Evolutionary conservation across 2,113 vertebrate genomes (phyloP).

Genomic region (Rhadina sibilatrix): DNA sequence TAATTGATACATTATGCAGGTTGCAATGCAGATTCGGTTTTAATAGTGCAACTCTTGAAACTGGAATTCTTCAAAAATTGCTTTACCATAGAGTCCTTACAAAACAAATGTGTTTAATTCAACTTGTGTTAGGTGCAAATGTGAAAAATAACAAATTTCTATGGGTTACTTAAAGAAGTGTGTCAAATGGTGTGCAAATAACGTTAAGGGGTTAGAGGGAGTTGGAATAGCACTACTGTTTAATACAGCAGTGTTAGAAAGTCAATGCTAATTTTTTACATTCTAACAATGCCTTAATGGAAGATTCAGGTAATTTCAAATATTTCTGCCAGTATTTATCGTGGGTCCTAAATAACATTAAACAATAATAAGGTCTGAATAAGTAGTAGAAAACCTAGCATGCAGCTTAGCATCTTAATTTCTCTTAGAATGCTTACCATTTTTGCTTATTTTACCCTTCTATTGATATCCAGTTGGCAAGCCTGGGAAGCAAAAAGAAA

Average conservation of each 20-base stretch:
- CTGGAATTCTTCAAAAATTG: neutral
- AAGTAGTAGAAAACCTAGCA: neutral
- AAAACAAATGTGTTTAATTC: neutral
- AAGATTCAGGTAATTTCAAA: neutral
- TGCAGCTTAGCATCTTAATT: neutral
- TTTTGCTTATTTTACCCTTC: conserved; percentile 71
- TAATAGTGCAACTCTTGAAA: neutral
- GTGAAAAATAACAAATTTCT: neutral
- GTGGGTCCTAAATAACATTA: neutral
- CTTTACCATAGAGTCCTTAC: neutral
- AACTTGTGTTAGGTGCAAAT: neutral
- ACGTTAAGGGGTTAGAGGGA: neutral
- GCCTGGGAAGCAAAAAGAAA: conserved; percentile 60
- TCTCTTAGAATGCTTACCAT: conserved; percentile 64
- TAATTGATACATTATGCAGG: neutral
- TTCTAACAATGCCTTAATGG: neutral
- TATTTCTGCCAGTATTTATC: neutral
- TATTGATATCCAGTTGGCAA: conserved; percentile 74
- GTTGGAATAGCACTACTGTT: neutral
- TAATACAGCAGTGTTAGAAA: neutral
- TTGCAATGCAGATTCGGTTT: neutral
- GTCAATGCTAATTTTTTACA: neutral
- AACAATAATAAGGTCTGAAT: neutral
- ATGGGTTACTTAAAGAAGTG: neutral
- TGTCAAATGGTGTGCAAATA: neutral